These are phyloP conservation scores for Margaritifera margaritifera DNA, from an alignment of 2,888 invertebrate genomes.

Conservation along the genomic window DNA sequence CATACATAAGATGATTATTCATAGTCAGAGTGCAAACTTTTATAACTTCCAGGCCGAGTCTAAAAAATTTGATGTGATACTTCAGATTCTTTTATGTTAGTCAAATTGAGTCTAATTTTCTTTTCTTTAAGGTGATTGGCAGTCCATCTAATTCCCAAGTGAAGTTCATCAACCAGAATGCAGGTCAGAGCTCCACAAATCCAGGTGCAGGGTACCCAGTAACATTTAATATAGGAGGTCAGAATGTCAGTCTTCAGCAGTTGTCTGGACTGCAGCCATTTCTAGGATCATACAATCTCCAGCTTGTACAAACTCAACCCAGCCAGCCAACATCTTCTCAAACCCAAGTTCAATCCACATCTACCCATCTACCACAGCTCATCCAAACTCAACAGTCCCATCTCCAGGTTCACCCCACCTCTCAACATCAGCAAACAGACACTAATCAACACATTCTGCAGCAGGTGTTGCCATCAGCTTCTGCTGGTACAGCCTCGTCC, in stretches of 20 bases:
- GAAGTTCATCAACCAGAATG: constrained; percentile 39
- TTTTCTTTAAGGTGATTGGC: constrained; percentile 12
- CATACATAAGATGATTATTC: too few relatives aligned
- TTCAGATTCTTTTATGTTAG: too few relatives aligned
- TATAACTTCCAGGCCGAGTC: too few relatives aligned
- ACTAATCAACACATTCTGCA: neutral
- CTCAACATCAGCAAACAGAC: constrained; percentile 12
- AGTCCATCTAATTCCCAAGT: constrained; percentile 19
- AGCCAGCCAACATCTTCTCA: constrained; percentile 15
- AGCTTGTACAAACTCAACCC: constrained; percentile 23
- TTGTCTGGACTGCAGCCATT: constrained; percentile 52
- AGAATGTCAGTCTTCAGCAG: constrained; percentile 52
- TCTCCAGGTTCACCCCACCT: constrained; percentile 8
- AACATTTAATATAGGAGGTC: constrained; percentile 54
- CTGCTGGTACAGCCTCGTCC: too few relatives aligned
- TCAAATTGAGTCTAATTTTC: too few relatives aligned
- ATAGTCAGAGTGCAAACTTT: too few relatives aligned
- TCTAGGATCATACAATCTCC: constrained; percentile 23
- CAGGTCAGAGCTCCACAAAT: constrained; percentile 16
- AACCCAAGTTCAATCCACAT: constrained; percentile 8
- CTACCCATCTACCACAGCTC: constrained; percentile 16
- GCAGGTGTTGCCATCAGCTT: too few relatives aligned
- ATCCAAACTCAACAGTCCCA: constrained; percentile 5
- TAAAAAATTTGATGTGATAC: too few relatives aligned
- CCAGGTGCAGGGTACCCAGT: constrained; percentile 31